Conservation (phyloP, 2,113 vertebrate species). For the Tenebrosternarchus preto region DNA sequence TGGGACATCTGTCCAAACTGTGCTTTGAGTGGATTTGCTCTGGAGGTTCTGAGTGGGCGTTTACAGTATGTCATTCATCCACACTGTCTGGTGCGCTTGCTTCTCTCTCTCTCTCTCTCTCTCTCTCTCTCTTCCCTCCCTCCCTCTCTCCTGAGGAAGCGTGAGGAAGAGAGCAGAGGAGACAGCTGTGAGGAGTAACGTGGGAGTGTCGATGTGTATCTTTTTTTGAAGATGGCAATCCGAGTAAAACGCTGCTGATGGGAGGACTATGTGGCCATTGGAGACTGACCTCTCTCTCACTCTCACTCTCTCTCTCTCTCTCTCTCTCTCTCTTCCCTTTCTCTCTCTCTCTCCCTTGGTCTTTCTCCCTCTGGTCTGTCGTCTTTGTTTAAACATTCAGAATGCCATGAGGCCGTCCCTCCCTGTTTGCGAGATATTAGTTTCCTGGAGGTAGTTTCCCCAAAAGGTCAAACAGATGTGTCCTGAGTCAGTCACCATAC, state of each 20-base stretch:
- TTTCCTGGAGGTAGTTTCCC: background rate
- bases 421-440: too few species aligned
- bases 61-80: background rate
- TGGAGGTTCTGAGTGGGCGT: constrained; percentile 2
- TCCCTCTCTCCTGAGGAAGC: background rate
- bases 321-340: background rate
- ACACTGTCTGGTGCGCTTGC: too few species aligned
- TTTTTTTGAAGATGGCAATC: constrained; percentile 8
- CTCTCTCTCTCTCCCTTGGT: background rate
- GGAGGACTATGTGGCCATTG: background rate
- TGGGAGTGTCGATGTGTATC: constrained; percentile 9
- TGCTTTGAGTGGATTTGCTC: background rate
- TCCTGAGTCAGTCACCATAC: background rate
- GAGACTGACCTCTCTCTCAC: background rate
- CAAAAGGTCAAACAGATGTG: constrained; percentile 15
- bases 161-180: background rate
- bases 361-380: background rate
- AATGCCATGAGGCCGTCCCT: background rate
- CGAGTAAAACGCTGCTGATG: too few species aligned
- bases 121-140: background rate
- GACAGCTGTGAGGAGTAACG: constrained; percentile 16
- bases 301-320: background rate
- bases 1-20: constrained; percentile 8
- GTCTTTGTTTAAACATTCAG: constrained; percentile 19
- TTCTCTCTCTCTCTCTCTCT: background rate